Conservation (phyloP, 1,140 invertebrate genomes). For the Cyclargus thomasi region DNA sequence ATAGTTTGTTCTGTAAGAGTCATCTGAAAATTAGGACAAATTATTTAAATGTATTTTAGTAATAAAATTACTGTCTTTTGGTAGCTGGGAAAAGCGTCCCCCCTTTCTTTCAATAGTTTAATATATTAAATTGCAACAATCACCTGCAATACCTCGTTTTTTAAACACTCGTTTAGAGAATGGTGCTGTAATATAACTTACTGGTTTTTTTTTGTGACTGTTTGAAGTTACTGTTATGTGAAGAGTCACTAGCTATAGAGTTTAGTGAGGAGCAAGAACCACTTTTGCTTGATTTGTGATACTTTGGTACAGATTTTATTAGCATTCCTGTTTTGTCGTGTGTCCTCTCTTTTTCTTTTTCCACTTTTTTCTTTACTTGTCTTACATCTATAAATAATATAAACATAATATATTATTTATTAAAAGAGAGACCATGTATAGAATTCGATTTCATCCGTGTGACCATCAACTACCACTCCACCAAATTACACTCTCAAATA, state of each 20-base stretch:
- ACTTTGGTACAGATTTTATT: constrained; percentile 42
- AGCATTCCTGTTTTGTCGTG: constrained; percentile 29
- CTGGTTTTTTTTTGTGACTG: background rate
- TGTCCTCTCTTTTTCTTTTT: constrained; percentile 29
- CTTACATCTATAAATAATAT: constrained; percentile 43
- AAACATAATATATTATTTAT: no score
- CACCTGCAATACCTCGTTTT: no score
- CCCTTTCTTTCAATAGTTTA: no score
- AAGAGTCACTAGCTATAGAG: constrained; percentile 44
- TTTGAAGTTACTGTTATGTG: constrained; percentile 27
- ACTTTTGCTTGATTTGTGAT: constrained; percentile 39
- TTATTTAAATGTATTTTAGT: background rate
- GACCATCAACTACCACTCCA: no score
- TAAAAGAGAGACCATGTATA: no score
- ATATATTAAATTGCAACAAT: no score
- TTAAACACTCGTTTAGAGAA: no score
- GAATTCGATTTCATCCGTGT: no score
- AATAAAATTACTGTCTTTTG: no score
- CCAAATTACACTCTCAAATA: no score
- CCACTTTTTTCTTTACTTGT: constrained; percentile 33
- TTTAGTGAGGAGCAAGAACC: constrained; percentile 49
- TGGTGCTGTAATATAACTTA: background rate
- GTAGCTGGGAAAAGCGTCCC: no score
- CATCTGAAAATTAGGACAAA: constrained; percentile 19
- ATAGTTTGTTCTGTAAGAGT: background rate